Percentiles rank a stretch among this genome's conserved stretches.
Evolutionary conservation across 1,140 invertebrate genomes (phyloP).

Genomic region (Druon quercuslanigerum): DNA sequence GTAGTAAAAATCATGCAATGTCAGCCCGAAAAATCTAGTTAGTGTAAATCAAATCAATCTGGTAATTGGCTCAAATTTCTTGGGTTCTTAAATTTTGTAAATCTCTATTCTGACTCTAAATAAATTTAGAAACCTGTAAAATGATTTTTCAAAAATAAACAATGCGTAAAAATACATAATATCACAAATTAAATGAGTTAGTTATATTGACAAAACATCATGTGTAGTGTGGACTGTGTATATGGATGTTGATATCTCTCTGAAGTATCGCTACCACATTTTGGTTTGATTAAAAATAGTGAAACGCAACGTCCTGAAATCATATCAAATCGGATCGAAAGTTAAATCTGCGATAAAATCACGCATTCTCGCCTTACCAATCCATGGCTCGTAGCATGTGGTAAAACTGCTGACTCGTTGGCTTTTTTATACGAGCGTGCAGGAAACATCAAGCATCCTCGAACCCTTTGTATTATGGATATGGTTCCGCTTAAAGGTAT

Average conservation of each 20-base stretch:
- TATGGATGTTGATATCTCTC: too few relatives aligned
- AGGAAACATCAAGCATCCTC: too few relatives aligned
- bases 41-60: too few relatives aligned
- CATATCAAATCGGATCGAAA: conserved; percentile 44
- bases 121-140: neutral
- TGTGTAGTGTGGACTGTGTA: too few relatives aligned
- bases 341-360: conserved; percentile 47
- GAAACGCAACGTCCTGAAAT: conserved; percentile 45
- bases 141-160: too few relatives aligned
- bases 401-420: conserved; percentile 36
- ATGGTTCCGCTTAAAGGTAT: too few relatives aligned
- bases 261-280: neutral
- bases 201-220: too few relatives aligned
- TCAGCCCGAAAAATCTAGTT: too few relatives aligned
- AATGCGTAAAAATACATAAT: too few relatives aligned
- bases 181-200: too few relatives aligned
- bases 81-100: conserved; percentile 11
- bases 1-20: too few relatives aligned
- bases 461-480: too few relatives aligned
- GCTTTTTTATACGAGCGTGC: conserved; percentile 30
- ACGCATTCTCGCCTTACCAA: conserved; percentile 32
- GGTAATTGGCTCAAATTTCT: neutral
- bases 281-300: conserved; percentile 36
- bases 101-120: neutral
- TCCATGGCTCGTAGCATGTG: neutral